Evolutionary conservation across 2,888 invertebrate genomes (phyloP), one percentile per base, ranked within the genome.

Genomic region (Andrena haemorrhoa): DNA sequence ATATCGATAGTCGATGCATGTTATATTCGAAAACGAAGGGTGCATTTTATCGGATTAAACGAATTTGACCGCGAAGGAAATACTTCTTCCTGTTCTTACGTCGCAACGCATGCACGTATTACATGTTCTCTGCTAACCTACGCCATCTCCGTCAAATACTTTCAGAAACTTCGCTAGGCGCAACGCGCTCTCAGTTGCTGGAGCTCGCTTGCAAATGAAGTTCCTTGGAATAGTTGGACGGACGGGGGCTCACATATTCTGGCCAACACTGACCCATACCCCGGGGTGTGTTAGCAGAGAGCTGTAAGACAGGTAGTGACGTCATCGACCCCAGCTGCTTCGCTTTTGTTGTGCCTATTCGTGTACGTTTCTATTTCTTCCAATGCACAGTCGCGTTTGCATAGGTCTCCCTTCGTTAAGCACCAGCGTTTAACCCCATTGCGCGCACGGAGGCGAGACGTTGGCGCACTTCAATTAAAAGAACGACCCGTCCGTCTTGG

Each of bases 291-390:
- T 79, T 82, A 83, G 76, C 88, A 71, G 86, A 74, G 86, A 90
- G 89, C 86, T 87, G 91, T 83, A 89, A 90, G 91, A 91, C 93
- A 91, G 90, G 92, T 91, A 91, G 89, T 92, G 92, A 92, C 92
- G 92, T 92, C 92, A 92, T 81, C 87, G 79, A 79, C 81, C 72
- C 87, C 89, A 92, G 90, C 90, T 90, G 91, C 89, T 84, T 84
- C 83, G 84, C 87, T 87, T 87, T 89, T 86, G 82, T 41, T 84
- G 72, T 84, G 72, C 63, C 49, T 31, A 23, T 41, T 26, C 35
- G 49, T 56, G 26, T 31, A 10, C 7, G 23, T 16, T 60, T 23
- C 56, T 20, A 20, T 49, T 56, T 56, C 41, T n/a, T 23, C n/a
- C 26, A 4, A 10, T 23, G 56, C 41, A 8, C 7, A n/a, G 16